phyloP scores from a whole-genome alignment of 2,888 invertebrate species.

The Polydrusus cervinus region DNA sequence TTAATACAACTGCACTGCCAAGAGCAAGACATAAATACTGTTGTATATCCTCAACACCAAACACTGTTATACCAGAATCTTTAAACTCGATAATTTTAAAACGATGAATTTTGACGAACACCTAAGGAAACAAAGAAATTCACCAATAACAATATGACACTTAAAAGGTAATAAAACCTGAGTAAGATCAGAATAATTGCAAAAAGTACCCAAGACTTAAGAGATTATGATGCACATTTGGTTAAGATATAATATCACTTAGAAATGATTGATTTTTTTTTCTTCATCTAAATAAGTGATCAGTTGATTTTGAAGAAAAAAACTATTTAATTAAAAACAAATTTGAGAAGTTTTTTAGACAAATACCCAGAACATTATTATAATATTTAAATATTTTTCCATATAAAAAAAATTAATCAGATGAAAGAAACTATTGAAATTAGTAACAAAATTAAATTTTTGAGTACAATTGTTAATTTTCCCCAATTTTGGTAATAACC shows the following conservation, averaged over 20 bases:
- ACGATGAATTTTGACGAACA: constrained; percentile 22
- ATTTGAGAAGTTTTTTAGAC: too few species aligned
- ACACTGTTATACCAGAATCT: constrained; percentile 44
- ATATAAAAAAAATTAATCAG: background rate
- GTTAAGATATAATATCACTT: too few species aligned
- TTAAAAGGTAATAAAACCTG: background rate
- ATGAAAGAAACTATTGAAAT: background rate
- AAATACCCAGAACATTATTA: too few species aligned
- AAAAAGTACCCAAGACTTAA: background rate
- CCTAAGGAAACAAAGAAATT: constrained; percentile 19
- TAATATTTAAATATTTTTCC: too few species aligned
- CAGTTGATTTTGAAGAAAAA: too few species aligned
- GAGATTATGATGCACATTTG: too few species aligned
- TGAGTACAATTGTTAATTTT: background rate
- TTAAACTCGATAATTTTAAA: constrained; percentile 16
- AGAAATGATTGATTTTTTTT: too few species aligned
- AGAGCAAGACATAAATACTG: constrained; percentile 52
- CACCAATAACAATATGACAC: constrained; percentile 1
- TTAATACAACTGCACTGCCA: constrained; percentile 45
- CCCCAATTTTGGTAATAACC: constrained; percentile 18
- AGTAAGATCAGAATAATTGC: constrained; percentile 8
- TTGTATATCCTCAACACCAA: constrained; percentile 51
- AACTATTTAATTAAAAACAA: too few species aligned
- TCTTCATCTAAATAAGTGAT: too few species aligned
- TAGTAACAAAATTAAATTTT: background rate